Evolutionary conservation across 2,797 vertebrate species (phyloP).

Genomic region (Argya squamiceps): DNA sequence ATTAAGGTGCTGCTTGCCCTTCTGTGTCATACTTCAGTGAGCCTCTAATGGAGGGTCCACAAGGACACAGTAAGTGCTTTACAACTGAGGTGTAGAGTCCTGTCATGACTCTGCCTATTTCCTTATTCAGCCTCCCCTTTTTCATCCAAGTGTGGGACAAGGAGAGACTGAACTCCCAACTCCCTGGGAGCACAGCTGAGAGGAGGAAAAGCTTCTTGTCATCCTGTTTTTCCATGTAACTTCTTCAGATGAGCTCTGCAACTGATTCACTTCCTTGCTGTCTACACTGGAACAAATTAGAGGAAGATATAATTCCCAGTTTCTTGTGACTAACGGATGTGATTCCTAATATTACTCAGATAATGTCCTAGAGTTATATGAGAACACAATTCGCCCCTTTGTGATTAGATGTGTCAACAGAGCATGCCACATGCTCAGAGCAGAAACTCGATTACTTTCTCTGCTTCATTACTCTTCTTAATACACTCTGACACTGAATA

Average conservation of each 20-base stretch:
- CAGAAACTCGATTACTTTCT: constrained; percentile 52
- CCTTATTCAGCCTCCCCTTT: not conserved
- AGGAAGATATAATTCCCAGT: not conserved
- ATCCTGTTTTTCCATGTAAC: not conserved
- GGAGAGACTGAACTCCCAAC: not conserved
- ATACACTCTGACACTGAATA: constrained; percentile 48
- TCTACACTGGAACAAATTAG: not conserved
- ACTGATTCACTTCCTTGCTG: not conserved
- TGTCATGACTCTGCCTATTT: not conserved
- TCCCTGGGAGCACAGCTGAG: not conserved
- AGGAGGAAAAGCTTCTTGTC: not conserved
- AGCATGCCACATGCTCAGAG: constrained; percentile 26
- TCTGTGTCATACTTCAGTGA: not conserved
- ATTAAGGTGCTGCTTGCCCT: not conserved
- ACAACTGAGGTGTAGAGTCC: not conserved
- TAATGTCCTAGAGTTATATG: constrained; percentile 23
- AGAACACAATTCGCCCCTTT: constrained; percentile 21
- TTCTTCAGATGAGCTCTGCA: not conserved
- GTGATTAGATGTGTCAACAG: constrained; percentile 55
- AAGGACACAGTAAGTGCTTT: not conserved
- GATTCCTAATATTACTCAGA: constrained; percentile 5
- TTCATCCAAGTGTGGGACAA: not conserved
- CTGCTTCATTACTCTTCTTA: constrained; percentile 61
- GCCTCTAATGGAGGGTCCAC: not conserved
- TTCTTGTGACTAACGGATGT: not conserved